Percentiles rank a stretch among this genome's conserved stretches.
phyloP scores from a whole-genome alignment of 2,113 vertebrate species.

The Microtus richardsoni region DNA sequence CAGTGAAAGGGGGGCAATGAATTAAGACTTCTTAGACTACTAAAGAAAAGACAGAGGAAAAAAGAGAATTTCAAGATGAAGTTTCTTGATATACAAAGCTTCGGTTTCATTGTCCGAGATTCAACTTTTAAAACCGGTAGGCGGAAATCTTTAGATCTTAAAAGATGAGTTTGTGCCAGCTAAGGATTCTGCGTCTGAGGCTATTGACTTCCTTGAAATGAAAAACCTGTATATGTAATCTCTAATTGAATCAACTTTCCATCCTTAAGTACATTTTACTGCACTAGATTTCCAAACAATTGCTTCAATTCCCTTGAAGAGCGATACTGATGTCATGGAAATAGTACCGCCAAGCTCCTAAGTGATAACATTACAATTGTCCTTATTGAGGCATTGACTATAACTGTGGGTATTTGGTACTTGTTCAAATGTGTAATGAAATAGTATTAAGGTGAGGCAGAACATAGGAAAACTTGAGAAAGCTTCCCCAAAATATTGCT shows the following conservation, averaged over 20 bases:
- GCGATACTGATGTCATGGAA: constrained; percentile 26
- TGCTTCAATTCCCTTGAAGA: constrained; percentile 43
- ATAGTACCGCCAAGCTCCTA: constrained; percentile 21
- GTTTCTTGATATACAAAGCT: constrained; percentile 51
- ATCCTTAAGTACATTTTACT: neutral
- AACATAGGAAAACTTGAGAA: neutral
- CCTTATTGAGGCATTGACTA: neutral
- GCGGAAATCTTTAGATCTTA: constrained; percentile 30
- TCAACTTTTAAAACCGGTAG: neutral
- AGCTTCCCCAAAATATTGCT: neutral
- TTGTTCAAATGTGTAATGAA: constrained; percentile 33
- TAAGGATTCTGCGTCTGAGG: constrained; percentile 39
- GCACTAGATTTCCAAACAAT: constrained; percentile 47
- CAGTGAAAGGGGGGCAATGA: neutral
- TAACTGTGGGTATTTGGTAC: neutral
- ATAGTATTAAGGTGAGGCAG: neutral
- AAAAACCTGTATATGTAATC: constrained; percentile 49
- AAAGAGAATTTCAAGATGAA: neutral
- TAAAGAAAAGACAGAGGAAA: neutral
- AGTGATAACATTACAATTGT: constrained; percentile 57
- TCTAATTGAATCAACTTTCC: neutral
- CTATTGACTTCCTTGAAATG: neutral
- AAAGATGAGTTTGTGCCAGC: constrained; percentile 49
- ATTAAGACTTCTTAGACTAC: neutral
- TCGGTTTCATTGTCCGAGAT: constrained; percentile 28